These are phyloP conservation scores for Lucinisca nassula DNA, from an alignment of 2,888 invertebrate genomes.

Conservation along the genomic window DNA sequence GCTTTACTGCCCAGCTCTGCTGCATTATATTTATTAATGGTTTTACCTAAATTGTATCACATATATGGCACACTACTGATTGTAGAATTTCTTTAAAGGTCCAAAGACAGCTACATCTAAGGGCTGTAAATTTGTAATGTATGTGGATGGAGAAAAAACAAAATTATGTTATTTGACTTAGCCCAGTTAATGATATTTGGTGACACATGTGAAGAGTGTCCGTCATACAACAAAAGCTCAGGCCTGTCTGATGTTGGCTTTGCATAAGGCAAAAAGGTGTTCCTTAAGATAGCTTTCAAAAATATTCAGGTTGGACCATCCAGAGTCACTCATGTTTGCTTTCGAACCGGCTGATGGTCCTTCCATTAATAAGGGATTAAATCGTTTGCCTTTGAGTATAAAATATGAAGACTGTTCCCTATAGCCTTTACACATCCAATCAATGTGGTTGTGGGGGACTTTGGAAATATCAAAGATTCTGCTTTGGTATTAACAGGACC, in stretches of 20 bases:
- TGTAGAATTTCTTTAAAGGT: slow-evolving; percentile 46
- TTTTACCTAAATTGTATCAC: not conserved
- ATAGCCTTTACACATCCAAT: not conserved
- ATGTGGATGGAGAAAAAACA: slow-evolving; percentile 59
- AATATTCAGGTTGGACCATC: not conserved
- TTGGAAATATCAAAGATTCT: not conserved
- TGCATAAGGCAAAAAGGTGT: not conserved
- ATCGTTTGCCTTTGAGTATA: not conserved
- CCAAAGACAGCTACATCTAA: slow-evolving; percentile 58
- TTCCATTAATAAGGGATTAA: not conserved
- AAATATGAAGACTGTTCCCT: not conserved
- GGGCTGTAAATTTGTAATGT: slow-evolving; percentile 56
- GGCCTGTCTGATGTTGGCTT: not conserved
- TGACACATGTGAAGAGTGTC: slow-evolving; percentile 45
- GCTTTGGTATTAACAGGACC: not conserved
- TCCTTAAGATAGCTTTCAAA: not conserved
- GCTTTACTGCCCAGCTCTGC: slow-evolving; percentile 14
- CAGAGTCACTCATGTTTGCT: not conserved
- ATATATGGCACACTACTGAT: slow-evolving; percentile 55
- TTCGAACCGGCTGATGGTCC: not conserved
- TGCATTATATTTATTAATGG: slow-evolving; percentile 8
- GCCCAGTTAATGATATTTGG: slow-evolving; percentile 50
- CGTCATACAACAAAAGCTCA: slow-evolving; percentile 23
- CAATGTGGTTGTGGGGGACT: not conserved
- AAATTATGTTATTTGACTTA: slow-evolving; percentile 39